Evolutionary conservation across 53 echinoderm and acorn worm genomes (phyloP).

Genomic region (Apostichopus leukothele): DNA sequence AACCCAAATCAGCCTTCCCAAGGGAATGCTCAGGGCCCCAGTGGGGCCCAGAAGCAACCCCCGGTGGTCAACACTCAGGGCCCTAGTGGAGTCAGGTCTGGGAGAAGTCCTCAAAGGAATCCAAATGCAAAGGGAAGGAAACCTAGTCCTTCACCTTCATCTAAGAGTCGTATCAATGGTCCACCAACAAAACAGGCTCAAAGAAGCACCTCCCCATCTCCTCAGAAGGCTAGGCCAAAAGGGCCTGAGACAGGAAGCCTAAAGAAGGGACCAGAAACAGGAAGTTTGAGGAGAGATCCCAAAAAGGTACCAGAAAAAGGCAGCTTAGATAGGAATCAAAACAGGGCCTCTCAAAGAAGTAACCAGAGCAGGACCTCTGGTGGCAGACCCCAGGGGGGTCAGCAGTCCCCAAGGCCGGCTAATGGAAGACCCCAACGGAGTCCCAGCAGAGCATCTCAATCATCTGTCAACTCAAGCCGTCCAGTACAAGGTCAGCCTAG

Average conservation of each 20-base stretch:
- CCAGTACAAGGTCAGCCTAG: not conserved
- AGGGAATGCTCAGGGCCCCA: not conserved
- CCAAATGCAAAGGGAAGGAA: not conserved
- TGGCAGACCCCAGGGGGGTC: not conserved
- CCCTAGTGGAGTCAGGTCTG: not conserved
- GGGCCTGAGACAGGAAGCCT: not conserved
- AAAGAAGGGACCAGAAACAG: constrained; percentile 29
- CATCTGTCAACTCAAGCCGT: not conserved
- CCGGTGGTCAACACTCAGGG: not conserved
- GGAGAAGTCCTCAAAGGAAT: constrained; percentile 23
- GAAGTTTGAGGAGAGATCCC: constrained; percentile 16
- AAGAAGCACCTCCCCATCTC: not conserved
- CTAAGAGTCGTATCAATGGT: not conserved
- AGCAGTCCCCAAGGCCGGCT: not conserved
- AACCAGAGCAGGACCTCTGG: not conserved
- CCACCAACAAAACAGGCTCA: constrained; percentile 10
- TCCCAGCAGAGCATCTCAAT: constrained; percentile 10
- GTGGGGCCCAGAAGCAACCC: not conserved
- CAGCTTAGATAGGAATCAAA: constrained; percentile 18
- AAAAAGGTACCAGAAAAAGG: not conserved
- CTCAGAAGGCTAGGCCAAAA: not conserved
- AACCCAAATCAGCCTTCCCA: no score
- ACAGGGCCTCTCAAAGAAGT: constrained; percentile 29
- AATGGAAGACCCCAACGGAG: constrained; percentile 22
- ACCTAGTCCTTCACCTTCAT: constrained; percentile 16